Conservation (phyloP, 2,797 vertebrate genomes). For the Carcharodon carcharias region DNA sequence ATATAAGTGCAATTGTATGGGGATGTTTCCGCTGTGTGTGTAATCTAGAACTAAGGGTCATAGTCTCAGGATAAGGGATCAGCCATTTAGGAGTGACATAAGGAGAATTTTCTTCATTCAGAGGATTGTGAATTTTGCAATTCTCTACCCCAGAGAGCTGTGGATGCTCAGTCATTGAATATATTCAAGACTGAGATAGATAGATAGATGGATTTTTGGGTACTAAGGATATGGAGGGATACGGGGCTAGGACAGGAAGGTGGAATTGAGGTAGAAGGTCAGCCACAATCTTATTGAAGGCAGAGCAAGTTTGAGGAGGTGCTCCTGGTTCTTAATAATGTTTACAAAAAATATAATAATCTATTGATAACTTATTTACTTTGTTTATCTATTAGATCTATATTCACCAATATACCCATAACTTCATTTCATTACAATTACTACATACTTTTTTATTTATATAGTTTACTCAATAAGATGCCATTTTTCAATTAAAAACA, state of each 20-base stretch:
- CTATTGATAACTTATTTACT: background rate
- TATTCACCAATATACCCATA: background rate
- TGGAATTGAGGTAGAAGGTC: too few species aligned
- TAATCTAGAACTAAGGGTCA: background rate
- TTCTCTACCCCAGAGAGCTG: too few species aligned
- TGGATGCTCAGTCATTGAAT: too few species aligned
- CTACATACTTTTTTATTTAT: background rate
- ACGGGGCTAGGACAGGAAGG: too few species aligned
- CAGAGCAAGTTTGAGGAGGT: background rate
- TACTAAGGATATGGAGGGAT: too few species aligned
- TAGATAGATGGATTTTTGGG: too few species aligned
- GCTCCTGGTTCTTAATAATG: background rate
- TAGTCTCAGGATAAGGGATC: background rate
- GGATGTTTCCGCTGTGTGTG: background rate
- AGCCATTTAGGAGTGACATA: background rate
- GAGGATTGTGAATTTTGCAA: too few species aligned
- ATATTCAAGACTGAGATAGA: too few species aligned
- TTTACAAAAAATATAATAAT: background rate
- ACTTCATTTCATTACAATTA: background rate
- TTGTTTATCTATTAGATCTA: background rate
- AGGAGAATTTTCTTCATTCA: too few species aligned
- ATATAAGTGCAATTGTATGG: background rate
- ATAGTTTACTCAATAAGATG: background rate
- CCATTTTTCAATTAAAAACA: background rate
- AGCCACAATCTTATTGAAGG: background rate